Evolutionary conservation across 2,888 invertebrate species (phyloP), one percentile per base, ranked within the genome.

Genomic region (Cephus pulcher): DNA sequence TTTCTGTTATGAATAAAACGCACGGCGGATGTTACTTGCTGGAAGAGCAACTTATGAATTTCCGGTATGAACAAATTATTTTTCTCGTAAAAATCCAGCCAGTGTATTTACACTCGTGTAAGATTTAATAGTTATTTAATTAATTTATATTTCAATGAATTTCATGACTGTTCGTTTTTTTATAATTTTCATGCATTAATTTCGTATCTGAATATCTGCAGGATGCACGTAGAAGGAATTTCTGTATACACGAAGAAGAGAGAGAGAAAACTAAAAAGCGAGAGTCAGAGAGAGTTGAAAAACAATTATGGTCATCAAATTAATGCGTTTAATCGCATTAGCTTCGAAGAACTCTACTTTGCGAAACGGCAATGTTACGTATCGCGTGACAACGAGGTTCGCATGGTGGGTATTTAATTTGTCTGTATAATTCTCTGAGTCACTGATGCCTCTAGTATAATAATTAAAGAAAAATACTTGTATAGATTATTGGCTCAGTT

Each of bases 341-440:
- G 69, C 75, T 69, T 69, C 77, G 70, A 34, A 75, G 77, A 75
- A 79, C 73, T 78, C 76, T 76, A 78, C 37, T 79, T 80, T 69
- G 71, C 69, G 37, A 69, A 78, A 74, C 56, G 69, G 33, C 34
- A 34, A 71, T 33, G 37, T 69, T 77, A 78, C 75, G 78, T 78
- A 75, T 83, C 76, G 79, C 81, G 83, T 80, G 80, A 80, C 81
- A 79, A 69, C 37, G 37, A 69, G 76, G 74, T 73, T 74, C 81
- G 75, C 82, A 34, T 34, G 71, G 32, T 32, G 71, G 30, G 33
- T 34, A 71, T 71, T 71, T 32, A 71, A 71, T 71, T 71, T 71
- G 30, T 71, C 32, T 23, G 33, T 71, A 71, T 34, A 34, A 56
- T 56, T 56, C 56, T 56, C 6, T 56, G 23, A 56, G 23, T 56